Evolutionary conservation across 2,797 vertebrate species (phyloP).

Genomic region (Morelia viridis): DNA sequence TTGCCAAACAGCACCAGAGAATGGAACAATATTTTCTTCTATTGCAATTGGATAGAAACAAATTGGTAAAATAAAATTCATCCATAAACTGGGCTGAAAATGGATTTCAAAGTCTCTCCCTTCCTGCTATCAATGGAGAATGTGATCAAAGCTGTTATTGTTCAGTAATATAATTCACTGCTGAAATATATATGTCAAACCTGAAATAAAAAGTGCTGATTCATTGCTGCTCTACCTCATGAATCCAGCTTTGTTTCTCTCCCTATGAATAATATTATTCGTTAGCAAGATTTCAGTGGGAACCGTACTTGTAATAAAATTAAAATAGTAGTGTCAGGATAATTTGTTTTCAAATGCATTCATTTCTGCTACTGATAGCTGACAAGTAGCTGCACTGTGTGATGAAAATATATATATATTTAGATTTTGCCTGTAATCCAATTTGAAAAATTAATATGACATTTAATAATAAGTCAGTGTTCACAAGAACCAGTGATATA

Average conservation of each 20-base stretch:
- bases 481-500: neutral
- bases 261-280: slow-evolving; percentile 47
- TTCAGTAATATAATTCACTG: slow-evolving; percentile 59
- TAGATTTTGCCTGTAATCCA: slow-evolving; percentile 34
- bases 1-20: neutral
- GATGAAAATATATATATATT: slow-evolving; percentile 54
- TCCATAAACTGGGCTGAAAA: slow-evolving; percentile 42
- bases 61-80: slow-evolving; percentile 53
- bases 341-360: slow-evolving; percentile 46
- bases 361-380: slow-evolving; percentile 54
- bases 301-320: slow-evolving; percentile 56
- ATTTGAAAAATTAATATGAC: slow-evolving; percentile 56
- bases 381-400: slow-evolving; percentile 48
- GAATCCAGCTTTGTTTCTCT: slow-evolving; percentile 60
- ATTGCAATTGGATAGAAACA: slow-evolving; percentile 48
- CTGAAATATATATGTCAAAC: slow-evolving; percentile 58
- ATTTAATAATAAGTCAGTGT: neutral
- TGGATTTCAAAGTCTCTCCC: slow-evolving; percentile 1
- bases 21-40: slow-evolving; percentile 29
- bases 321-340: slow-evolving; percentile 41
- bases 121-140: slow-evolving; percentile 39
- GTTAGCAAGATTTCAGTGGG: slow-evolving; percentile 51
- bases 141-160: slow-evolving; percentile 54
- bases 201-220: slow-evolving; percentile 66
- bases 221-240: slow-evolving; percentile 61